Evolutionary conservation across 2,888 invertebrate species (phyloP), one percentile per base, ranked within the genome.

Genomic region (Lottia scabra): DNA sequence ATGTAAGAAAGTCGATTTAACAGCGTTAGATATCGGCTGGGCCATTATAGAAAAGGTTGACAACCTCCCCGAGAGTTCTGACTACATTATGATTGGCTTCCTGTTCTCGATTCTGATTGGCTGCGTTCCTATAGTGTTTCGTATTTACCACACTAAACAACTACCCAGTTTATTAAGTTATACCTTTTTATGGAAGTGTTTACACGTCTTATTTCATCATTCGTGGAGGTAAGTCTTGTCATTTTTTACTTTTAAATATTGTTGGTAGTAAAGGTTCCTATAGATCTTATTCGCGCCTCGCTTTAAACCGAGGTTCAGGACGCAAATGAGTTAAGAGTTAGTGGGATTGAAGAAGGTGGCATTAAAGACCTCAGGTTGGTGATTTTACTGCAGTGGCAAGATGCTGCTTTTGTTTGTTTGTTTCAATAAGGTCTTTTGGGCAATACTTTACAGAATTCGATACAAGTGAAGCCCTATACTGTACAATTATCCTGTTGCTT

Each of bases 1-100:
- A 76, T 94, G 95, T 30, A 95, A 97, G 85, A 97, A 98, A 88
- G 95, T 96, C 0, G 96, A 98, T 89, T 91, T 98, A 79, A 96
- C 97, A 0, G 96, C 97, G 3, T 92, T 98, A 74, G 98, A 98
- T 90, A 97, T 98, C 83, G 96, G 96, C 87, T 96, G 96, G 84
- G 94, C 94, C 78, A 97, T 98, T 84, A 97, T 98, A 79, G 94
- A 95, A 80, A 94, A 95, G 81, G 97, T 97, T 3, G 97, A 97
- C 72, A 92, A 93, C 26, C 93, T 94, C 91, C 93, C 94, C 0
- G 94, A 95, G 87, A 93, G 93, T 80, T 93, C 93, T 84, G 95
- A 95, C 89, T 95, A 95, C 87, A 93, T 95, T 81, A 93, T 94
- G 84, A 86, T 91, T 71, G 91, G 91, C n/a, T 72, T 90, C 15